A percentile compares a stretch with the other conserved stretches of the same genome.
Conservation (phyloP, 2,888 invertebrate species). For the Glyphotaelius pellucidus region DNA sequence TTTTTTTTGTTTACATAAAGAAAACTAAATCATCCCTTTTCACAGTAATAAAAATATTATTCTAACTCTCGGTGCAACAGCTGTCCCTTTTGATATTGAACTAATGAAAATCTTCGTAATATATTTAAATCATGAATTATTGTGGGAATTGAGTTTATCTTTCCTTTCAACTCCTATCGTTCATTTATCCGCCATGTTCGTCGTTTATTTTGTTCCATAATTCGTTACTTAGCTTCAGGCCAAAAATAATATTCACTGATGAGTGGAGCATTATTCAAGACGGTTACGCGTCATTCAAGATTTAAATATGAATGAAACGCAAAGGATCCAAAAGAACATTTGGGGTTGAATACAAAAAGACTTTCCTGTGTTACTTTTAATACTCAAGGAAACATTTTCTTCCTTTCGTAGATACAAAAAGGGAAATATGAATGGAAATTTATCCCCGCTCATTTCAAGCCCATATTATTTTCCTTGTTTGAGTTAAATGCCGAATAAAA, state of each 20-base stretch:
- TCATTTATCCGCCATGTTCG: not conserved
- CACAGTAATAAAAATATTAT: not conserved
- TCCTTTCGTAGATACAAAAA: constrained; percentile 48
- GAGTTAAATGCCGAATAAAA: constrained; percentile 46
- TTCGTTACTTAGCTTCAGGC: not conserved
- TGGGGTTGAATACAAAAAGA: constrained; percentile 24
- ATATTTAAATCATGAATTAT: not conserved
- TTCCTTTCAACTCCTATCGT: not conserved
- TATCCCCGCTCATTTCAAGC: constrained; percentile 45
- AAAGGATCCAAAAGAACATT: not conserved
- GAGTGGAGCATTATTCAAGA: not conserved
- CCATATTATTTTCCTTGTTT: constrained; percentile 39
- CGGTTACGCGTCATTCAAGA: not conserved
- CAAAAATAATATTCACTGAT: not conserved
- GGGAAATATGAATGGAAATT: constrained; percentile 57
- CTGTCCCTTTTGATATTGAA: not conserved
- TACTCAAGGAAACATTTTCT: constrained; percentile 47
- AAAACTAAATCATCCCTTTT: not conserved
- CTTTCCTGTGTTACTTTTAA: constrained; percentile 47
- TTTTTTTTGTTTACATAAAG: not conserved
- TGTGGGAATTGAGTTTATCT: not conserved
- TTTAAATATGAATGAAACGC: not conserved
- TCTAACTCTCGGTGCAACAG: not conserved
- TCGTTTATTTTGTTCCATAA: not conserved
- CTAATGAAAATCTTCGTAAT: not conserved